A percentile compares a stretch with the other conserved stretches of the same genome.
These are phyloP conservation scores for Xestia xanthographa DNA, from an alignment of 2,888 invertebrate species.

Conservation along the genomic window DNA sequence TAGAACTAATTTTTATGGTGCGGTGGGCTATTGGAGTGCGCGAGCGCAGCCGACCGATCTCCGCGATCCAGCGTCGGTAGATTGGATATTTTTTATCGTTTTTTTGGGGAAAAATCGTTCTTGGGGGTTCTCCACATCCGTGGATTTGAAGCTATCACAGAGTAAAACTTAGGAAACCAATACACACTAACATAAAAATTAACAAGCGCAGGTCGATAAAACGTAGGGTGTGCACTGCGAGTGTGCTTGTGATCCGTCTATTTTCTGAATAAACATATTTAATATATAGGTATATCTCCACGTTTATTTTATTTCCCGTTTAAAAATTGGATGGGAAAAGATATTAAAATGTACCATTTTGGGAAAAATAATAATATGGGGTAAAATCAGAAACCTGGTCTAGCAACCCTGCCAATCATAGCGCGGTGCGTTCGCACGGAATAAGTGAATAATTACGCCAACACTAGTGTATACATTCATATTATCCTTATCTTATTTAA, in stretches of 20 bases:
- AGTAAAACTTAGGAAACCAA: neutral
- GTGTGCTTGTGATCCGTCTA: neutral
- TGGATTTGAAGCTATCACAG: neutral
- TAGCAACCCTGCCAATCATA: conserved; percentile 22
- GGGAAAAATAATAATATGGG: neutral
- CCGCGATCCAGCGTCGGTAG: neutral
- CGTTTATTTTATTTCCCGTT: neutral
- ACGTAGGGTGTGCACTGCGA: no score
- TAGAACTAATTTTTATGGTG: conserved; percentile 65
- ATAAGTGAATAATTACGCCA: conserved; percentile 66
- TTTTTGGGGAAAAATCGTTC: neutral
- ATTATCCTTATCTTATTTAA: conserved; percentile 44
- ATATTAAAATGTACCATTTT: neutral
- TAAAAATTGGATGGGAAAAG: neutral
- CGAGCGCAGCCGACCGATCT: conserved; percentile 59
- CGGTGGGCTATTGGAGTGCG: conserved; percentile 53
- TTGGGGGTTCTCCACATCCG: no score
- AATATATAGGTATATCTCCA: neutral
- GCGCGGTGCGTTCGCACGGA: conserved; percentile 65
- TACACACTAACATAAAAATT: no score
- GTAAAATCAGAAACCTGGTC: neutral
- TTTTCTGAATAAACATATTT: neutral
- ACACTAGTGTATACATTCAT: conserved; percentile 67
- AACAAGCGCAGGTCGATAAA: no score
- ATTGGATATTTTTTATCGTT: neutral